Base-by-base conservation (phyloP, 2,113 vertebrate species). In the Syrrhaptes paradoxus region DNA sequence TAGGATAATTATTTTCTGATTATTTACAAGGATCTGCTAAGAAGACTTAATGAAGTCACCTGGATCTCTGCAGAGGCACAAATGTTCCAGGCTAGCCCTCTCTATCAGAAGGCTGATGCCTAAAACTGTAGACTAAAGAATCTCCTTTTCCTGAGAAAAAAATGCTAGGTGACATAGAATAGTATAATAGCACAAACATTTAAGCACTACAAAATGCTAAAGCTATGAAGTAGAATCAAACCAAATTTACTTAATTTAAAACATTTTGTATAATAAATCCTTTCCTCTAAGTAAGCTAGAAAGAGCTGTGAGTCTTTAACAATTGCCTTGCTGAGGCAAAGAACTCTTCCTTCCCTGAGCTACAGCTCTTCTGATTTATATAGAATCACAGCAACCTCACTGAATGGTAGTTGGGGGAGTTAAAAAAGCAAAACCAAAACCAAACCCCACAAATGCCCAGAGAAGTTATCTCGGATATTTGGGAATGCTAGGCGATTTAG, bases 361-460 rank as follows among this genome's bases (percentile, higher is more conserved):
- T 68, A 31, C 59, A 74, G 12, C 36, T 62, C 17, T 25, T 65
- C 17, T 12, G 9, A 4, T 51, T 58, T 34, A 34, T 6, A 12
- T 3, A 49, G 1, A 3, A 78, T 67, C 24, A n/a, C 1, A n/a
- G 41, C 28, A 71, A 46, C 34, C 57, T 87, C 41, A 55, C 25
- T 17, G 36, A 65, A 17, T 1, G 1, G 58, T 25, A 49, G 31
- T 0, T 71, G 6, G 17, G 7, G 31, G 20, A 10, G 34, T 84
- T 58, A 28, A 81, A 80, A n/a, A 38, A 70, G 7, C 9, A 24
- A 21, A 19, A 38, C 10, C 17, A 55, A 34, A 38, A 11, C 11
- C 46, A 34, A 17, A 1, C 0, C 3, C 4, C 52, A 75, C 0
- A 0, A 82, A 72, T 14, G 3, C 28, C 62, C 59, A 63, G 16